phyloP scores from a whole-genome alignment of 2,888 invertebrate species.

The Limulus polyphemus region DNA sequence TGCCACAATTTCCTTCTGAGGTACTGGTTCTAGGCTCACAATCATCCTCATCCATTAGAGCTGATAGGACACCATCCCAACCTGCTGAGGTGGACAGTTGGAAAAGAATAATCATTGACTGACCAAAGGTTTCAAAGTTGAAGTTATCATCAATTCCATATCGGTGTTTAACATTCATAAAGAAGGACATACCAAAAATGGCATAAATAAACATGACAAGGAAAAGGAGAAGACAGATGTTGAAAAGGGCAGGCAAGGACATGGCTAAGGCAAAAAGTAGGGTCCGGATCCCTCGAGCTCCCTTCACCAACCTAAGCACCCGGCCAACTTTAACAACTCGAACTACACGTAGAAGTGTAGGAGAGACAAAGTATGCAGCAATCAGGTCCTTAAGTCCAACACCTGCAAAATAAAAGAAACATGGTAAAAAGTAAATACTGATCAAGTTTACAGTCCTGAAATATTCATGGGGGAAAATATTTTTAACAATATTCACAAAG shows the following conservation, averaged over 20 bases:
- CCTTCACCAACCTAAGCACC: constrained; percentile 92
- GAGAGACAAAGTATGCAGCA: constrained; percentile 94
- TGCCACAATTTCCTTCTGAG: constrained; percentile 60
- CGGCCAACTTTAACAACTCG: constrained; percentile 96
- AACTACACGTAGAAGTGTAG: constrained; percentile 92
- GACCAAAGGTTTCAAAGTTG: constrained; percentile 96
- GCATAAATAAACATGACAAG: constrained; percentile 99
- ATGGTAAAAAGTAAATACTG: too few species aligned
- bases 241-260: constrained; percentile 96
- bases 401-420: constrained; percentile 47
- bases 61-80: constrained; percentile 90
- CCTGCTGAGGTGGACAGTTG: constrained; percentile 96
- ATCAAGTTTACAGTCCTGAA: too few species aligned
- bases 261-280: constrained; percentile 93
- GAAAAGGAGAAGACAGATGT: constrained; percentile 94
- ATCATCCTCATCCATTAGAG: constrained; percentile 88
- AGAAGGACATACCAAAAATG: constrained; percentile 99
- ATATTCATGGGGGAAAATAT: too few species aligned
- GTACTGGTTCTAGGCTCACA: constrained; percentile 46
- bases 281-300: constrained; percentile 95
- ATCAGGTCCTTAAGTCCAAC: constrained; percentile 91
- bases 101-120: constrained; percentile 96
- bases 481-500: too few species aligned
- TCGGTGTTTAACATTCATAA: constrained; percentile 92
- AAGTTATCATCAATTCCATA: constrained; percentile 92